These are phyloP conservation scores for Cyanoramphus novaezelandiae DNA, from an alignment of 2,113 vertebrate species.

Conservation along the genomic window DNA sequence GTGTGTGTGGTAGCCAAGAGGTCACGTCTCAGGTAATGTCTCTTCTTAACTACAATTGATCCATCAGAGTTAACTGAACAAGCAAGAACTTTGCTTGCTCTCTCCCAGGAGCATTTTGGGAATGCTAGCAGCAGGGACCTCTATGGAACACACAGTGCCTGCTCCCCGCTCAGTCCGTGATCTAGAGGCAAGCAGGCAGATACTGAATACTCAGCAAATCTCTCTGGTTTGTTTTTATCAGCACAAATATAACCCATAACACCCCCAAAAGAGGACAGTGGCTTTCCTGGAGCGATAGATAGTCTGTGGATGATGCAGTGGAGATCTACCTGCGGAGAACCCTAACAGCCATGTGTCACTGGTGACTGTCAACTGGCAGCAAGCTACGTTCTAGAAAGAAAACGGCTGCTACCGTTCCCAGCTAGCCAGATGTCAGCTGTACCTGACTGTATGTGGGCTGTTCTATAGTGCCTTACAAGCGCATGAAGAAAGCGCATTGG, in stretches of 20 bases:
- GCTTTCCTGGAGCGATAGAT: neutral
- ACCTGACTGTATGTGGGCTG: neutral
- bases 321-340: neutral
- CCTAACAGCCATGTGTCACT: neutral
- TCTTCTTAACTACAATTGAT: neutral
- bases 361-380: neutral
- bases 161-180: neutral
- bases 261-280: neutral
- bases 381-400: neutral
- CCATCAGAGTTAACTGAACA: neutral
- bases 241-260: neutral
- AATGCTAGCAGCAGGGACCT: neutral
- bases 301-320: neutral
- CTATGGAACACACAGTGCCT: accelerated
- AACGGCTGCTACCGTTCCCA: neutral
- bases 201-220: neutral
- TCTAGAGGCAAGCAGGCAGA: neutral
- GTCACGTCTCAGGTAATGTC: neutral
- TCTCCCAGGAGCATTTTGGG: neutral
- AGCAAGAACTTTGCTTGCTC: neutral
- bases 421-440: neutral
- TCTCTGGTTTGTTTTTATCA: neutral
- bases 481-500: neutral
- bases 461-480: accelerated
- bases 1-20: neutral